Evolutionary conservation across 2,888 invertebrate species (phyloP), one percentile per base, ranked within the genome.

Genomic region (Amorpha juglandis): DNA sequence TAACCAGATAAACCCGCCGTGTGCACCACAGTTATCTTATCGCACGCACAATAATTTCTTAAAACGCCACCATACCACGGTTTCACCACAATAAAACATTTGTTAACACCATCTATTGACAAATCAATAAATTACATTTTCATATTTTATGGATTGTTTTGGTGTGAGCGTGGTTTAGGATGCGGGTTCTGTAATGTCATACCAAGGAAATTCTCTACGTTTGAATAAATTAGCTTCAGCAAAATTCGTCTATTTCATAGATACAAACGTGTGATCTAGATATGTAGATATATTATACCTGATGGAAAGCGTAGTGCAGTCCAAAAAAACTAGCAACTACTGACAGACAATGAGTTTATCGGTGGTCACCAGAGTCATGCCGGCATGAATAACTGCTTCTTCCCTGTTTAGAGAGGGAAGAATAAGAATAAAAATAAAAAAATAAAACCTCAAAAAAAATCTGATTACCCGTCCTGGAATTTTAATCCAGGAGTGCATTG

Each of bases 21-120:
- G 35, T 45, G 64, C 45, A 42, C 16, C 72, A 76, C 67, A 68
- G 73, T 78, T 82, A 82, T 82, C 83, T 82, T 79, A 82, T 82
- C 82, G 74, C 68, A 73, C 66, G 66, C 72, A 79, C 77, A 78
- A 80, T 82, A 80, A 79, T 71, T 82, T 73, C 27, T 45, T 45
- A 64, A 64, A 64, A 53, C 48, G 35, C 47, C 45, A 27, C n/a
- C 45, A 52, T 27, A 33, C 63, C 45, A 21, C 47, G 27, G 53
- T 64, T 64, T 64, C 64, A 53, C 64, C 45, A 53, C 27, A n/a
- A 64, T 53, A 53, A 64, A 63, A 63, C 48, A 48, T 51, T 52
- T 45, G 64, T 64, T 33, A 21, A 47, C 48, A 63, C 63, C 27
- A 58, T 58, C 58, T 58, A 58, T 58, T 53, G 53, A 21, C 51